These are phyloP conservation scores for Drosophila repletoides DNA, from an alignment of 1,140 invertebrate genomes.

Conservation along the genomic window DNA sequence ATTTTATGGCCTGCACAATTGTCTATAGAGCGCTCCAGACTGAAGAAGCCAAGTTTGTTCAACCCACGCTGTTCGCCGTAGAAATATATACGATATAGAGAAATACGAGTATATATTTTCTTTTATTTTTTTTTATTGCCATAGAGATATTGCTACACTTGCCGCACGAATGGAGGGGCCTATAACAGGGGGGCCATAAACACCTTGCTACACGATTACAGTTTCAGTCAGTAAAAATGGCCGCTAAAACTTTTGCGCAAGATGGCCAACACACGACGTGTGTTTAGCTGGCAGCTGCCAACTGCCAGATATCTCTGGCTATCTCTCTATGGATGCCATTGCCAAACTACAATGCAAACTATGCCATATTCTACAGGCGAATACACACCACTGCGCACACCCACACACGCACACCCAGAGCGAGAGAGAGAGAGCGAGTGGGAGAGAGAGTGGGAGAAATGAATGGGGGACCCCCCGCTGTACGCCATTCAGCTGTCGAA, in stretches of 20 bases:
- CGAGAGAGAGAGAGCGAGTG: no score
- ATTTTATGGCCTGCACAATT: no score
- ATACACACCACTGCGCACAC: slow-evolving; percentile 22
- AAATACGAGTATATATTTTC: no score
- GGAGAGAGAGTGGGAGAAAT: no score
- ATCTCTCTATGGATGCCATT: slow-evolving; percentile 52
- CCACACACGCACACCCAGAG: background rate
- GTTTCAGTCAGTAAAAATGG: slow-evolving; percentile 70
- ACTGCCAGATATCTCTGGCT: background rate
- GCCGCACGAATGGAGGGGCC: background rate
- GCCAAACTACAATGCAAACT: slow-evolving; percentile 76
- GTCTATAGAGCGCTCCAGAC: no score
- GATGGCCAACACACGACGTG: slow-evolving; percentile 54
- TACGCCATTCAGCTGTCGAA: slow-evolving; percentile 76
- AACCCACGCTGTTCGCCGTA: no score
- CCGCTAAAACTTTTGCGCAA: slow-evolving; percentile 59
- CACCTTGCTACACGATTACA: slow-evolving; percentile 46
- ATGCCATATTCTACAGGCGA: slow-evolving; percentile 51
- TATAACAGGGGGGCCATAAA: slow-evolving; percentile 35
- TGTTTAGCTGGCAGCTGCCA: slow-evolving; percentile 28
- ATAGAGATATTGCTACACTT: slow-evolving; percentile 23
- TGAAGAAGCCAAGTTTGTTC: no score
- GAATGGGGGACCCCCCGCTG: slow-evolving; percentile 4
- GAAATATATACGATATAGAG: no score
- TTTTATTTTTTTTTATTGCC: no score